Percentiles rank a stretch among this genome's conserved stretches.
These are phyloP conservation scores for Fragum whitleyi DNA, from an alignment of 2,888 invertebrate species.

Conservation along the genomic window DNA sequence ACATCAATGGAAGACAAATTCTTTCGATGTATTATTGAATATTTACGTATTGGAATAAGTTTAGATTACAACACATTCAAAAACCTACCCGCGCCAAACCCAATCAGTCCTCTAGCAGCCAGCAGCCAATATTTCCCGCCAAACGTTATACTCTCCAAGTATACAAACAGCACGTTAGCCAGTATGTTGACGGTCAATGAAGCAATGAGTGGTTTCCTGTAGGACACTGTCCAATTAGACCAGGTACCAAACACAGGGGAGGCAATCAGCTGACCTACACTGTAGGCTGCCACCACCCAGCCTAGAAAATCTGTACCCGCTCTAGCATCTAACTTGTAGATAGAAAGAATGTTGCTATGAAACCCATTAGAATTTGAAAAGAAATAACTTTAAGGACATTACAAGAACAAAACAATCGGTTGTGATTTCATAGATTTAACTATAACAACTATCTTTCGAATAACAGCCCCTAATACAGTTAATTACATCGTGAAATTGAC, in stretches of 20 bases:
- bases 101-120: constrained; percentile 80
- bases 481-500: too few relatives aligned
- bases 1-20: too few relatives aligned
- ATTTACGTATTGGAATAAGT: too few relatives aligned
- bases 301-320: constrained; percentile 81
- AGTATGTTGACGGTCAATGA: constrained; percentile 80
- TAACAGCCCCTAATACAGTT: too few relatives aligned
- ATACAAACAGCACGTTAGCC: constrained; percentile 83
- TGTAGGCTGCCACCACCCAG: constrained; percentile 84
- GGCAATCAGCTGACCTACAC: constrained; percentile 84
- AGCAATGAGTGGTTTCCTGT: constrained; percentile 79
- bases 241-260: constrained; percentile 83
- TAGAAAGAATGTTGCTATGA: too few relatives aligned
- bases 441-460: too few relatives aligned
- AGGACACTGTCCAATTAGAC: constrained; percentile 75
- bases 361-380: too few relatives aligned
- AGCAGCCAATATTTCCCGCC: constrained; percentile 72
- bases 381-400: too few relatives aligned
- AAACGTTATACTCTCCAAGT: constrained; percentile 77
- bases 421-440: too few relatives aligned
- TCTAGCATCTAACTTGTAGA: constrained; percentile 72
- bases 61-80: too few relatives aligned
- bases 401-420: too few relatives aligned
- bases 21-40: too few relatives aligned
- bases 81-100: constrained; percentile 82